phyloP scores from a whole-genome alignment of 2,113 vertebrate species.

The Megaceryle torquata region DNA sequence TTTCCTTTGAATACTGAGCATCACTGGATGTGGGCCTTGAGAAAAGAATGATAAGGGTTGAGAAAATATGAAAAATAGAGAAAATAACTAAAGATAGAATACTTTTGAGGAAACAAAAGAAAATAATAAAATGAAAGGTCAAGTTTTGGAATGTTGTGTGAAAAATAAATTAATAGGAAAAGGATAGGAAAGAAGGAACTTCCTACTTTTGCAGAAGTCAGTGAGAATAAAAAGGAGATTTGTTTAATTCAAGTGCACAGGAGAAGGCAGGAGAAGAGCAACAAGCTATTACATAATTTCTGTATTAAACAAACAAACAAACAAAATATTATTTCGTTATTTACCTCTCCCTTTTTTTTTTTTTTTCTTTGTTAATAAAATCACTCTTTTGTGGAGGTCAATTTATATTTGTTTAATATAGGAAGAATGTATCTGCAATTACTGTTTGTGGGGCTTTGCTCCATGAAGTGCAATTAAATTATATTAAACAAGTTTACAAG shows the following conservation, averaged over 20 bases:
- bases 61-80: background rate
- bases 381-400: background rate
- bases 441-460: slow-evolving; percentile 16
- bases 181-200: background rate
- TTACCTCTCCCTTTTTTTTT: background rate
- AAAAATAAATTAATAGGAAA: slow-evolving; percentile 4
- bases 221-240: background rate
- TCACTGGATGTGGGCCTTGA: background rate
- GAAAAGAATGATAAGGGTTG: background rate
- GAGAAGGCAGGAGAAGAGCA: background rate
- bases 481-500: slow-evolving; percentile 59
- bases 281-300: background rate
- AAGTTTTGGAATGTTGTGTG: background rate
- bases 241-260: background rate
- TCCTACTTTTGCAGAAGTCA: background rate
- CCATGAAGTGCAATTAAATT: slow-evolving; percentile 44
- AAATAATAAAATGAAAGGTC: background rate
- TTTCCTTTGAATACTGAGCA: background rate
- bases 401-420: background rate
- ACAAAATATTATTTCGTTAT: background rate
- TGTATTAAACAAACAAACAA: background rate
- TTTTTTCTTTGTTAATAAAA: background rate
- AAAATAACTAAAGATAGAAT: background rate
- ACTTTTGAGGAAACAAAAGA: background rate
- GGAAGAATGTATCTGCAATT: slow-evolving; percentile 51